Base-by-base conservation (phyloP, 2,113 vertebrate genomes). In the Oxyruncus cristatus region DNA sequence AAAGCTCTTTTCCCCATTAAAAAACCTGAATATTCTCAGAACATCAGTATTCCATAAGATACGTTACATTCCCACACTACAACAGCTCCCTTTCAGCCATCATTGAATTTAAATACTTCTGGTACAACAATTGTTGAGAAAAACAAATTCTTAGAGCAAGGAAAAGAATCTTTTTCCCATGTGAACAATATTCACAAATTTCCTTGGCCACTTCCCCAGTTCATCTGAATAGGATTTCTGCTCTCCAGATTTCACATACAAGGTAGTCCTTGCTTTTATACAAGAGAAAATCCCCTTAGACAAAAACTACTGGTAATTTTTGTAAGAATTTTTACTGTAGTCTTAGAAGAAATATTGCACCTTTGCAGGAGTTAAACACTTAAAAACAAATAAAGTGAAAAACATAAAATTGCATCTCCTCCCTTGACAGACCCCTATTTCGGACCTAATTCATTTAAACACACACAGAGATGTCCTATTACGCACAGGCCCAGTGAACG, bases 371-470 rank as follows among this genome's bases (percentile, higher is more conserved):
- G 39, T 44, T 84, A 93, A 88, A 72, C 41, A 53, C 26, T 67
- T 75, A 46, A 82, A 94, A 78, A 85, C 85, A 94, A 93, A 92
- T 18, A 52, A 70, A 89, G 47, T 70, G 65, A 63, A 71, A 95
- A 94, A 93, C 75, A 84, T 72, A 90, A 87, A 97, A 96, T 59
- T 77, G 41, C 14, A 47, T 78, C 73, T 91, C 82, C 92, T 95
- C 79, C 70, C 37, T 79, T 82, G 30, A 72, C 35, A 72, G 68
- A 30, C 22, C 32, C 68, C 55, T 59, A 46, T 70, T 58, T 94
- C 32, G 72, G 32, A 30, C 23, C 41, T 56, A 79, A 89, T 73
- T 44, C 55, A 62, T 53, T 75, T 68, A 55, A 14, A 68, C 0
- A 3, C 39, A 58, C 30, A 44, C 23, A 81, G 16, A 53, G 47